Percentiles rank a stretch among this genome's conserved stretches.
Evolutionary conservation across 1,140 invertebrate species (phyloP).

Genomic region (Pteromalus puparum): DNA sequence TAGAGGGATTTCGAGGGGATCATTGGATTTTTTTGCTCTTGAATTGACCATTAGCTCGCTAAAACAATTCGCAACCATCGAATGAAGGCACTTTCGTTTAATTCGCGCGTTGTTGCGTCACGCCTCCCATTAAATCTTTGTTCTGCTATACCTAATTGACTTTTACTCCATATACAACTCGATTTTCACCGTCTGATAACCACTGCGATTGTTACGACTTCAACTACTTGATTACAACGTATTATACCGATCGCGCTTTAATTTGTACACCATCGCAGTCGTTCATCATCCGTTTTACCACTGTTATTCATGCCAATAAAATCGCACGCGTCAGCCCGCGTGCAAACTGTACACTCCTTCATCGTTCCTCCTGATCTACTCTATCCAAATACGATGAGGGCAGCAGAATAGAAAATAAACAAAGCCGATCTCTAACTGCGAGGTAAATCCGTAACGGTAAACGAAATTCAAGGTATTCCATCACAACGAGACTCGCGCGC

Average conservation of each 20-base stretch:
- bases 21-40: too few relatives aligned
- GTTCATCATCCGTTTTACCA: too few relatives aligned
- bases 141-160: background rate
- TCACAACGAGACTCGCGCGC: background rate
- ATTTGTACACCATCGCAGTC: background rate
- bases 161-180: background rate
- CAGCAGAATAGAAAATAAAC: background rate
- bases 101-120: background rate
- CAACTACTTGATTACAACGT: background rate
- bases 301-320: background rate
- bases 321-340: too few relatives aligned
- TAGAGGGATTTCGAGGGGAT: too few relatives aligned
- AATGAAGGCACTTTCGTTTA: background rate
- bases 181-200: background rate
- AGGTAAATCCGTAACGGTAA: background rate
- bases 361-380: background rate
- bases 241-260: background rate
- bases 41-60: too few relatives aligned
- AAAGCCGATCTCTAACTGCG: background rate
- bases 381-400: background rate
- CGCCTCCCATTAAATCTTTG: background rate
- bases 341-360: too few relatives aligned
- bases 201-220: background rate
- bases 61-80: too few relatives aligned
- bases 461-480: conserved; percentile 1